Conservation (phyloP, 2,797 vertebrate species). For the Sebastes iracundus region DNA sequence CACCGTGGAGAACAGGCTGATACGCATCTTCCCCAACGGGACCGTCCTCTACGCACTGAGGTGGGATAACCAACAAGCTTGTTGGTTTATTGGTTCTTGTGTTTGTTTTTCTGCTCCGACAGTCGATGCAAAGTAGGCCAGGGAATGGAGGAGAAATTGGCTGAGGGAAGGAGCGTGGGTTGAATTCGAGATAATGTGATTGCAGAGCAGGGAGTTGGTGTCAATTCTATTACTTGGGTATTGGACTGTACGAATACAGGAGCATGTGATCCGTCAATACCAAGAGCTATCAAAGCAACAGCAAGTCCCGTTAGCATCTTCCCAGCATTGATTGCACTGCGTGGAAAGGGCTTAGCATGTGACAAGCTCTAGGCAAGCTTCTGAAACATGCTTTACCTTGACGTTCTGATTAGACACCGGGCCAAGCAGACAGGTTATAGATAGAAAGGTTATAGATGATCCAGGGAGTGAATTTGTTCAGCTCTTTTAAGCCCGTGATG, state of each 20-base stretch:
- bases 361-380: constrained; percentile 7
- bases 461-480: constrained; percentile 21
- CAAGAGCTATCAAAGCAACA: constrained; percentile 9
- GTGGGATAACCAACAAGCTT: constrained; percentile 59
- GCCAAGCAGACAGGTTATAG: constrained; percentile 15
- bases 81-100: background rate
- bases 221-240: constrained; percentile 39
- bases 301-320: constrained; percentile 4
- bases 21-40: constrained; percentile 93
- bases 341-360: constrained; percentile 11
- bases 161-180: constrained; percentile 25
- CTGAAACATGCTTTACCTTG: constrained; percentile 2
- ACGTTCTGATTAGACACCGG: constrained; percentile 10
- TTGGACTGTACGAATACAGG: constrained; percentile 30
- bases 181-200: constrained; percentile 45
- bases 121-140: constrained; percentile 39
- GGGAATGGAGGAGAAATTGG: constrained; percentile 28
- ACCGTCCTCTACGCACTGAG: constrained; percentile 91
- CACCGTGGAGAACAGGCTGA: constrained; percentile 92
- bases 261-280: constrained; percentile 27
- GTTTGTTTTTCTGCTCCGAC: constrained; percentile 16
- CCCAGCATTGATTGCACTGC: constrained; percentile 17
- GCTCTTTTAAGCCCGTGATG: constrained; percentile 33
- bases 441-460: constrained; percentile 28
- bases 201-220: constrained; percentile 26